Base-by-base conservation (phyloP, 2,113 vertebrate genomes). In the Orcinus orca region DNA sequence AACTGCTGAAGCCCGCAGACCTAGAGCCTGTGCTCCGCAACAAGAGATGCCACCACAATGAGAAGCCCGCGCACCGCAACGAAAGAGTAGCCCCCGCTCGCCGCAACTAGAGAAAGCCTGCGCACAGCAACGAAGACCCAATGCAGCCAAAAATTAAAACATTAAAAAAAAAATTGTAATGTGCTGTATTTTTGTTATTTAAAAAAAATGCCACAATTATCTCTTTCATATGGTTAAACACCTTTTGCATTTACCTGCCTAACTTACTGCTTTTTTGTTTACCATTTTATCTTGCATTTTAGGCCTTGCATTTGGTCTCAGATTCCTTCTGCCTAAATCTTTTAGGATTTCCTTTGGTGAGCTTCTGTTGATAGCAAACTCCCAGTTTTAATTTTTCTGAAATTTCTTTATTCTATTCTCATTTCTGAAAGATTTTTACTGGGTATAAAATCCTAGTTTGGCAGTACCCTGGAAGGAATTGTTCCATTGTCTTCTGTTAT, bases 291-390 rank as follows among this genome's bases (percentile, higher is more conserved):
- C 14, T 71, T 77, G 26, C 38, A 12, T 84, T 20, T 47, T 63
- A 41, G 15, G 25, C 18, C 7, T 88, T 77, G 23, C 21, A 15
- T 41, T 26, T 89, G 41, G 15, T 62, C 74, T 67, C 41, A 67
- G 23, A 70, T 67, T 81, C 47, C 21, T 92, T 87, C 74, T 76
- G 31, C 36, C 21, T 29, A 60, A 88, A 58, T 25, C 62, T 36
- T 96, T 41, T 7, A 83, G 76, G 31, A 77, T 83, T 63, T 95
- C n/a, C 70, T 84, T 82, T 92, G 89, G 36, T 88, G 41, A 36
- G 9, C 29, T 62, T 47, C 76, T 67, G 50, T 36, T 67, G 36
- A 80, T 10, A 82, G 31, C 25, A n/a, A 83, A 85, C 8, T 58
- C 7, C 29, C 38, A 41, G 18, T 84, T 84, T 92, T 79, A 88